A percentile compares a stretch with the other conserved stretches of the same genome.
Conservation (phyloP, 2,888 invertebrate species). For the Deilephila elpenor region DNA sequence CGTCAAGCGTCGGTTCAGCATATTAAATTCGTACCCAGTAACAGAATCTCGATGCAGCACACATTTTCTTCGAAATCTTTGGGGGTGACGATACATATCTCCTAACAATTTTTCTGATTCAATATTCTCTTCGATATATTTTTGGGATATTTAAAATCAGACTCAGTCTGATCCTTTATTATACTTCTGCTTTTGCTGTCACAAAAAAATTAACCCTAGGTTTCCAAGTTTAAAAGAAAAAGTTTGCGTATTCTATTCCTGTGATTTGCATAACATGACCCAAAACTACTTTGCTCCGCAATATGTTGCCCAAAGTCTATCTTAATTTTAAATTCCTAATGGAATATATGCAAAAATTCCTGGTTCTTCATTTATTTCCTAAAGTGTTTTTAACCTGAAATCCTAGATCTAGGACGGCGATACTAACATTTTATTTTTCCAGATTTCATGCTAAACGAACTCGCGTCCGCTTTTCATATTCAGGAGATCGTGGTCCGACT, state of each 20-base stretch:
- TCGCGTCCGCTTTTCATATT: constrained; percentile 11
- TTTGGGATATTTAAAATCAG: too few relatives aligned
- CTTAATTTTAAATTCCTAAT: not conserved
- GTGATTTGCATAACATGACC: not conserved
- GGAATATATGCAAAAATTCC: not conserved
- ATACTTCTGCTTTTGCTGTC: too few relatives aligned
- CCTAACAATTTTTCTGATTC: too few relatives aligned
- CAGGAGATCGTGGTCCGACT: constrained; percentile 8
- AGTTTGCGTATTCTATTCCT: not conserved
- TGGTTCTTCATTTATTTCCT: constrained; percentile 11
- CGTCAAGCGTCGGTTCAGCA: too few relatives aligned
- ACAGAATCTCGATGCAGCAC: too few relatives aligned
- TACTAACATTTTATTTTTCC: constrained; percentile 21
- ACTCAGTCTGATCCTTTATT: too few relatives aligned
- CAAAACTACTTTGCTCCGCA: not conserved
- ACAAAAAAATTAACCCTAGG: too few relatives aligned
- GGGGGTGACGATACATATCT: too few relatives aligned
- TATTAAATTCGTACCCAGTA: too few relatives aligned
- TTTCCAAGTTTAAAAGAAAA: too few relatives aligned
- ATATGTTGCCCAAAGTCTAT: not conserved
- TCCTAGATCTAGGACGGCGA: not conserved
- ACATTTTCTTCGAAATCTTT: too few relatives aligned
- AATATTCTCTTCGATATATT: too few relatives aligned
- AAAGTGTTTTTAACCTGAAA: constrained; percentile 25
- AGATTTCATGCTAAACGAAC: constrained; percentile 7